Evolutionary conservation across 2,888 invertebrate species (phyloP), one percentile per base, ranked within the genome.

Genomic region (Ashinkailepas kermadecensis): DNA sequence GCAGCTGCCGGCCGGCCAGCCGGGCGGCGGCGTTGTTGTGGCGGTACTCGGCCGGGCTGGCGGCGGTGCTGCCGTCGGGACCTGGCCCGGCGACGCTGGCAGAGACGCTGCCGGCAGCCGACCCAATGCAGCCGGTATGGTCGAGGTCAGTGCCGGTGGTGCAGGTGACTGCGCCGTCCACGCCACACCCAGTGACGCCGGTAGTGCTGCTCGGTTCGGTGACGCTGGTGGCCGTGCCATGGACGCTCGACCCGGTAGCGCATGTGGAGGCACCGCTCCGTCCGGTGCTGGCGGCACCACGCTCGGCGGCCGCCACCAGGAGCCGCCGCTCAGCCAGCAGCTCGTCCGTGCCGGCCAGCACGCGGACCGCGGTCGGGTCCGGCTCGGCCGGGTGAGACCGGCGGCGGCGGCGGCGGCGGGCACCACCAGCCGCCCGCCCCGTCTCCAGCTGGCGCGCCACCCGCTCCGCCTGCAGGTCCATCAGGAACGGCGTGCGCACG

Each of bases 391-490:
- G 58, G 74, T 18, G 18, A 8, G n/a, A 23, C 25, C 39, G 23
- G 15, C 57, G 4, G 10, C 58, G 58, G 25, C 79, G 59, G 23
- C 79, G 79, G 6, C 79, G 79, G 3, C 8, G 58, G 13, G 13
- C 57, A n/a, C 23, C 13, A 13, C 8, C 58, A 6, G 18, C 58
- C 39, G 39, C 39, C 39, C 4, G 39, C 4, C 39, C 39, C 3
- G 79, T 79, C 58, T 79, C 79, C 23, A 59, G 57, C 57, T 25
- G n/a, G 0, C 79, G 58, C 4, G 79, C 79, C 15, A 58, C 9
- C 15, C 25, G 13, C 23, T n/a, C 79, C 23, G 79, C 79, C 58
- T 79, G 79, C 58, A 58, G 79, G 79, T 79, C 79, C 79, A 79
- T 79, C 79, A 79, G n/a, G 58, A 58, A 79, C 58, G 79, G 79